A percentile compares a stretch with the other conserved stretches of the same genome.
Conservation (phyloP, 2,113 vertebrate species). For the Morone chrysops region DNA sequence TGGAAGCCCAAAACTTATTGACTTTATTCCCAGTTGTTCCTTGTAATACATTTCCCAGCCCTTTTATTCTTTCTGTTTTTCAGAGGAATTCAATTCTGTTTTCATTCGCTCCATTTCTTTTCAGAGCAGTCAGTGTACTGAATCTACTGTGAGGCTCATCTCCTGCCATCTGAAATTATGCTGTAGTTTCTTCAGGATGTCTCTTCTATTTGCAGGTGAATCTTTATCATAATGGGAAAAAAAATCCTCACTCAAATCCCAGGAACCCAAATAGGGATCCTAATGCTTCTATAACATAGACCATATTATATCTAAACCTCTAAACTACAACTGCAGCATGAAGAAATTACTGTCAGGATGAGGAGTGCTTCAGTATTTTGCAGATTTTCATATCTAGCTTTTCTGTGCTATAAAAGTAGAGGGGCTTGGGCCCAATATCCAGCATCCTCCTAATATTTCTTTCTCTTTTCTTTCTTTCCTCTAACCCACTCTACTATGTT, state of each 20-base stretch:
- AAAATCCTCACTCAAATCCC: conserved; percentile 14
- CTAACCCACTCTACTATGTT: background rate
- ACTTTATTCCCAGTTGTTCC: conserved; percentile 45
- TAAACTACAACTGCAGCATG: background rate
- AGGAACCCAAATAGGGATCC: background rate
- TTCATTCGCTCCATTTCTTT: conserved; percentile 68
- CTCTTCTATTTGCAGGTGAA: conserved; percentile 46
- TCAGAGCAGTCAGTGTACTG: conserved; percentile 42
- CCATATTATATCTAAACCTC: background rate
- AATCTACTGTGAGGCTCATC: conserved; percentile 61
- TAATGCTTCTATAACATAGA: conserved; percentile 25
- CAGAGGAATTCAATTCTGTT: conserved; percentile 66
- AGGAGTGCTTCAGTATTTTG: conserved; percentile 1
- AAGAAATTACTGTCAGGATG: background rate
- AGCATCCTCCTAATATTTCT: background rate
- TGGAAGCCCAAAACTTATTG: conserved; percentile 41
- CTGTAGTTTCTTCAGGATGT: conserved; percentile 33
- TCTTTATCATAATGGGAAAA: conserved; percentile 42
- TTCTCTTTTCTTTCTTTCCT: background rate
- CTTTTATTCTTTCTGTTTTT: conserved; percentile 65
- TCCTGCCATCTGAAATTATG: conserved; percentile 62
- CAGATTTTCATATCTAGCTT: background rate
- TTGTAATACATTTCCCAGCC: conserved; percentile 55
- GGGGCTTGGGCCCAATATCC: conserved; percentile 20
- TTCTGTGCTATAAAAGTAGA: background rate